Percentiles rank a stretch among this genome's conserved stretches.
Conservation (phyloP, 2,888 invertebrate species). For the Mesochorus sp. region DNA sequence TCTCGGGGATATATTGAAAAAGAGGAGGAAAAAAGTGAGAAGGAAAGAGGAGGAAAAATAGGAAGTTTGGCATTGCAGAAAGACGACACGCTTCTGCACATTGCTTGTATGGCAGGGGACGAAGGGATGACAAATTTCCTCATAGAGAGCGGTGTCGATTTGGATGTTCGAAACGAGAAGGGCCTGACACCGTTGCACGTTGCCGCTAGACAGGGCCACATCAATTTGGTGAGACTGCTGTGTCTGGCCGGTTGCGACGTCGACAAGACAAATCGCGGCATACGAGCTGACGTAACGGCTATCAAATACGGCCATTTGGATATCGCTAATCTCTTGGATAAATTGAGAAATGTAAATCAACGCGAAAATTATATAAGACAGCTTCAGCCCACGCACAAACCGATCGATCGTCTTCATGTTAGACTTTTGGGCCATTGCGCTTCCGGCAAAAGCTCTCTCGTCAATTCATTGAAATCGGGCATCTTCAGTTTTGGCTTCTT, state of each 20-base stretch:
- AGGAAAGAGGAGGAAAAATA: no score
- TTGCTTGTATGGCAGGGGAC: slow-evolving; percentile 83
- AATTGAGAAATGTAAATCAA: slow-evolving; percentile 84
- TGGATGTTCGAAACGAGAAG: slow-evolving; percentile 86
- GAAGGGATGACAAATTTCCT: slow-evolving; percentile 77
- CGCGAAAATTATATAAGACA: slow-evolving; percentile 85
- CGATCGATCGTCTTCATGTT: slow-evolving; percentile 86
- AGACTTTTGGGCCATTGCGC: slow-evolving; percentile 89
- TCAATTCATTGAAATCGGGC: slow-evolving; percentile 87
- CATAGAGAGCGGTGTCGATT: slow-evolving; percentile 79
- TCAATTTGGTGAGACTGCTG: slow-evolving; percentile 87
- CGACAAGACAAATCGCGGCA: slow-evolving; percentile 87
- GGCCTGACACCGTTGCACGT: slow-evolving; percentile 88
- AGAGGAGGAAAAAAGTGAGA: slow-evolving; percentile 12
- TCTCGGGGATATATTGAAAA: background rate
- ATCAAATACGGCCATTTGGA: slow-evolving; percentile 88
- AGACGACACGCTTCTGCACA: slow-evolving; percentile 85
- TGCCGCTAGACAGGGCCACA: slow-evolving; percentile 88
- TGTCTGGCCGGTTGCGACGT: slow-evolving; percentile 88
- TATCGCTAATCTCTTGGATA: slow-evolving; percentile 87
- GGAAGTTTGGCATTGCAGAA: slow-evolving; percentile 82
- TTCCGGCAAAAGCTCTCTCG: slow-evolving; percentile 88
- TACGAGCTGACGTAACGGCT: slow-evolving; percentile 90
- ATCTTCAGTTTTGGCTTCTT: slow-evolving; percentile 87
- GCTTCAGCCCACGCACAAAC: slow-evolving; percentile 84